phyloP scores from a whole-genome alignment of 2,888 invertebrate species.

The Plagodis pulveraria region DNA sequence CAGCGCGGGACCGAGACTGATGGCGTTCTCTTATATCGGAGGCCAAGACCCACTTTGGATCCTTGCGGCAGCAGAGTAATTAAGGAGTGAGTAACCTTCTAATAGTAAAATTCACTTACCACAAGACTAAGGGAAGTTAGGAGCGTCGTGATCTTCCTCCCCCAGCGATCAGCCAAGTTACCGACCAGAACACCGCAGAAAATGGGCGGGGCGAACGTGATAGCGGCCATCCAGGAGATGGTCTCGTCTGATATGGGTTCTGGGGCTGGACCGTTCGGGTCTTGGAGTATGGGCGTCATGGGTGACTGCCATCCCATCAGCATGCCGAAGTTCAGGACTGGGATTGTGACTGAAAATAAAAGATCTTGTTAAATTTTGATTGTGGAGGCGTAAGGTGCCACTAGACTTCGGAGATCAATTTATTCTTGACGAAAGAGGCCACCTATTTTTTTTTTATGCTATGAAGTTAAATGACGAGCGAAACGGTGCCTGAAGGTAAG shows the following conservation, averaged over 20 bases:
- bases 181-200: slow-evolving; percentile 83
- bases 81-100: too few relatives aligned
- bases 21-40: too few relatives aligned
- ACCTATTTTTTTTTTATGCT: too few relatives aligned
- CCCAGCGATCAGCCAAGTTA: slow-evolving; percentile 79
- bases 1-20: too few relatives aligned
- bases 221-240: slow-evolving; percentile 84
- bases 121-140: slow-evolving; percentile 83
- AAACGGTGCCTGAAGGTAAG: too few relatives aligned
- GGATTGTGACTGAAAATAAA: slow-evolving; percentile 75
- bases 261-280: slow-evolving; percentile 73
- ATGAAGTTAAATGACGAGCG: too few relatives aligned
- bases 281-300: slow-evolving; percentile 80
- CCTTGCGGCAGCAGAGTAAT: too few relatives aligned
- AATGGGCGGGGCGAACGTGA: slow-evolving; percentile 83
- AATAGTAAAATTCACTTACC: slow-evolving; percentile 56
- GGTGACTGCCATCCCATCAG: slow-evolving; percentile 86
- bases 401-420: too few relatives aligned
- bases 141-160: slow-evolving; percentile 81
- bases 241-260: slow-evolving; percentile 76
- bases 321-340: slow-evolving; percentile 83
- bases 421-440: too few relatives aligned
- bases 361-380: neutral
- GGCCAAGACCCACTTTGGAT: too few relatives aligned
- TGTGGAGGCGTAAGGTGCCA: too few relatives aligned